Conservation (phyloP, 1,140 invertebrate genomes). For the Bombus turneri region DNA sequence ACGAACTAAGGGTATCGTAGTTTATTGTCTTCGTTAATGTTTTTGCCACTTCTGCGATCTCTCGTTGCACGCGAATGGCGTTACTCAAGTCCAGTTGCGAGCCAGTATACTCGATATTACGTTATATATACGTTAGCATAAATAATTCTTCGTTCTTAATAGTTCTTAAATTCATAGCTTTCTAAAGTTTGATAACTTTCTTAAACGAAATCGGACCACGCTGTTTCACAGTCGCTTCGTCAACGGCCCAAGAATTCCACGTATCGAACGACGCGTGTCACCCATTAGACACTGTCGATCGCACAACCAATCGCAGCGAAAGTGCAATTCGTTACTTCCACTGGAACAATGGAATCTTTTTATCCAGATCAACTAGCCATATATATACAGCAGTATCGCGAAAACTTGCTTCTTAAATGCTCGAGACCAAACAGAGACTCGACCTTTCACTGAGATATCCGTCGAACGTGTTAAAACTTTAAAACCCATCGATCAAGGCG, state of each 20-base stretch:
- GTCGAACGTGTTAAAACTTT: neutral
- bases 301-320: neutral
- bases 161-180: too few species aligned
- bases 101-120: too few species aligned
- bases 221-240: neutral
- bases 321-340: constrained; percentile 4
- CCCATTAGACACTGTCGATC: constrained; percentile 1
- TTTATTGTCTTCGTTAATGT: constrained; percentile 1
- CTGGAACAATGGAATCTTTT: constrained; percentile 9
- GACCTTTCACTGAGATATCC: constrained; percentile 10
- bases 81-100: neutral
- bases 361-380: neutral
- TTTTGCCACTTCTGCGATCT: neutral
- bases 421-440: neutral
- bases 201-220: neutral
- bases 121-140: too few species aligned
- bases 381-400: neutral
- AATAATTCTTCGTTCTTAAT: too few species aligned
- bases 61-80: neutral
- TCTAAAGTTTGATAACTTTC: neutral
- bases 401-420: neutral
- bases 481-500: neutral
- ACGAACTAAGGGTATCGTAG: neutral
- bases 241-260: neutral
- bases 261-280: neutral